Evolutionary conservation across 2,113 vertebrate genomes (phyloP).

Genomic region (Calypte anna): DNA sequence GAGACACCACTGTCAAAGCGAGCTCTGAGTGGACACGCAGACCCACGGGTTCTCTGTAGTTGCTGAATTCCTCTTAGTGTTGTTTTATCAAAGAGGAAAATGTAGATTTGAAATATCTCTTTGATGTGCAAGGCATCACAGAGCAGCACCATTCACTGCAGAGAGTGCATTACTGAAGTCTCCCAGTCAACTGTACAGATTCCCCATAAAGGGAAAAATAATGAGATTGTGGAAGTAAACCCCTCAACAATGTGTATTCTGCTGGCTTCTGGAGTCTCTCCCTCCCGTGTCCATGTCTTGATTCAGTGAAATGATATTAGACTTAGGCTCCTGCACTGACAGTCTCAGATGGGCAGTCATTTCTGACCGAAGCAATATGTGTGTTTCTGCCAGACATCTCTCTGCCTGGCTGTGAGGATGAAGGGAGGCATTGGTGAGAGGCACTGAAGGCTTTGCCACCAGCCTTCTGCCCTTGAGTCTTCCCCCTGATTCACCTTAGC

Average conservation of each 20-base stretch:
- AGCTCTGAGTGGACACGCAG: background rate
- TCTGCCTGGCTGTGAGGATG: background rate
- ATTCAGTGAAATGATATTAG: background rate
- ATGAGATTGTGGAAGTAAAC: background rate
- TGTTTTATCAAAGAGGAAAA: slow-evolving; percentile 56
- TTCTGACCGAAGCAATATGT: background rate
- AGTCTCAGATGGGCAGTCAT: background rate
- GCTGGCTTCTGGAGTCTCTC: background rate
- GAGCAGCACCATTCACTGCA: slow-evolving; percentile 32
- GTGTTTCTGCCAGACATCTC: background rate
- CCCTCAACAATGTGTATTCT: background rate
- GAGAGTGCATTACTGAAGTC: slow-evolving; percentile 43
- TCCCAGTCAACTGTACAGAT: slow-evolving; percentile 11
- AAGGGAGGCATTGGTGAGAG: background rate
- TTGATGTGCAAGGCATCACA: slow-evolving; percentile 50
- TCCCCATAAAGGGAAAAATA: slow-evolving; percentile 10
- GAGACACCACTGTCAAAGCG: background rate
- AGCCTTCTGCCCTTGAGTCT: background rate
- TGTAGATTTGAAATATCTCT: slow-evolving; percentile 26
- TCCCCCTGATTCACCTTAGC: background rate
- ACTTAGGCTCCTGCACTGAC: background rate
- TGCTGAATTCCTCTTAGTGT: slow-evolving; percentile 22
- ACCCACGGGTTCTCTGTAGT: background rate
- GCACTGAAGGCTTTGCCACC: background rate
- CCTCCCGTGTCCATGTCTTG: background rate